Evolutionary conservation across 2,113 vertebrate species (phyloP).

Genomic region (Boulengeromyrus knoepffleri): DNA sequence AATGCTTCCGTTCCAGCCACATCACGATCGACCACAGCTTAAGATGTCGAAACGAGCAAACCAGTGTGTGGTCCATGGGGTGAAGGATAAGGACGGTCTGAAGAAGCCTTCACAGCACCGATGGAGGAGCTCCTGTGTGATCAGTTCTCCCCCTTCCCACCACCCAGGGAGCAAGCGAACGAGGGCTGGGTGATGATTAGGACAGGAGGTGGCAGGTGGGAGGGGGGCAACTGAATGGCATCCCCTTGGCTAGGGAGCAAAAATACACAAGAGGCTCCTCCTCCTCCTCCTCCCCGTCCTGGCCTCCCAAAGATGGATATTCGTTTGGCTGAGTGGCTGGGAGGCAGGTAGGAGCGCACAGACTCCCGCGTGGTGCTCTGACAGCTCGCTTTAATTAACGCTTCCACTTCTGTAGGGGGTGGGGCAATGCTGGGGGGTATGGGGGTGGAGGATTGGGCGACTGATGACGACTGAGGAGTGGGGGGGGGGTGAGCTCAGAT

Average conservation of each 20-base stretch:
- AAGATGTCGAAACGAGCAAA: neutral
- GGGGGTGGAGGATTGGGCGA: neutral
- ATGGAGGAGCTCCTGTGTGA: neutral
- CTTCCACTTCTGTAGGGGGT: constrained; percentile 13
- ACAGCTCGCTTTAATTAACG: constrained; percentile 20
- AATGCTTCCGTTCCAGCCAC: neutral
- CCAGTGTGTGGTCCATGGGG: neutral
- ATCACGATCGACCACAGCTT: neutral
- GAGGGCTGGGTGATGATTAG: neutral
- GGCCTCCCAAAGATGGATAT: constrained; percentile 9
- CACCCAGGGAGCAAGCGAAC: neutral
- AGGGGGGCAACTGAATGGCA: constrained; percentile 14
- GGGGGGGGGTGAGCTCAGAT: neutral
- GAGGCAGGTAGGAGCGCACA: constrained; percentile 21
- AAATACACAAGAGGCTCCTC: constrained; percentile 20
- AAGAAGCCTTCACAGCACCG: neutral
- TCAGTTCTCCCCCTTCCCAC: neutral
- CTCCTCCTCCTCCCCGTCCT: neutral
- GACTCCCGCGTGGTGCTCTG: neutral
- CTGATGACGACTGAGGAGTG: neutral
- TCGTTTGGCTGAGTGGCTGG: constrained; percentile 23
- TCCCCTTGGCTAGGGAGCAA: constrained; percentile 5
- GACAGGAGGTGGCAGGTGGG: constrained; percentile 1
- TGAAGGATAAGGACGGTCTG: neutral
- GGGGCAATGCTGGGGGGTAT: neutral